Base-by-base conservation (phyloP, 2,113 vertebrate genomes). In the Myrmophylax atrothorax region DNA sequence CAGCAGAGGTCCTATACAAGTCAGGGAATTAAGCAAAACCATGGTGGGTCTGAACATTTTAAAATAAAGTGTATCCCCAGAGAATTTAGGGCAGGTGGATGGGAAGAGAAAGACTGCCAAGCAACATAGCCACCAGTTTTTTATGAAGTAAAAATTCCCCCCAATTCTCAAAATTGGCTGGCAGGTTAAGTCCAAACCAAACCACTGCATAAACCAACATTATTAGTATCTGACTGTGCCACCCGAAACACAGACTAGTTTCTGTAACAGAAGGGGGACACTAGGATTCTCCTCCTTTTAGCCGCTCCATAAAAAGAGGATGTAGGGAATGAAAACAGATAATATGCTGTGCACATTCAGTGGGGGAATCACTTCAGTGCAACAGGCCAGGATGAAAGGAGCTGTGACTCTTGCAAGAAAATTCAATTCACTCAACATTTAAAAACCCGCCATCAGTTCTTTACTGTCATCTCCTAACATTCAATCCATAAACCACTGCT, bases 41-140 rank as follows among this genome's bases (percentile, higher is more conserved):
- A 87, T 10, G 20, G 60, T 14, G 26, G 47, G 38, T 44, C 73
- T 49, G 26, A 62, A 81, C 9, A 67, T 38, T 83, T 85, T 28
- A 77, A 86, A 93, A 81, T 35, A 42, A 92, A 69, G 35, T 12
- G 12, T 31, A 69, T 75, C 38, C 38, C 29, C 55, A 55, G 12
- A 84, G 75, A 62, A 55, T 69, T 74, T 6, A 66, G 6, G 18
- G 72, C 72, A 93, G 88, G 88, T 94, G 80, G 29, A 40, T 63
- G 52, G 29, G 76, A 90, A 85, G 35, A 74, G 78, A 58, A 84
- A 50, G n/a, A 62, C 2, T 87, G 89, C 68, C 86, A 95, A 94
- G 63, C 4, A 86, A 93, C 96, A 84, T 3, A 96, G 42, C 55
- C 56, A 70, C 29, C 1, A 0, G 23, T 78, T 92, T 90, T 50